Evolutionary conservation across 2,888 invertebrate genomes (phyloP).

Genomic region (Chouioia cunea): DNA sequence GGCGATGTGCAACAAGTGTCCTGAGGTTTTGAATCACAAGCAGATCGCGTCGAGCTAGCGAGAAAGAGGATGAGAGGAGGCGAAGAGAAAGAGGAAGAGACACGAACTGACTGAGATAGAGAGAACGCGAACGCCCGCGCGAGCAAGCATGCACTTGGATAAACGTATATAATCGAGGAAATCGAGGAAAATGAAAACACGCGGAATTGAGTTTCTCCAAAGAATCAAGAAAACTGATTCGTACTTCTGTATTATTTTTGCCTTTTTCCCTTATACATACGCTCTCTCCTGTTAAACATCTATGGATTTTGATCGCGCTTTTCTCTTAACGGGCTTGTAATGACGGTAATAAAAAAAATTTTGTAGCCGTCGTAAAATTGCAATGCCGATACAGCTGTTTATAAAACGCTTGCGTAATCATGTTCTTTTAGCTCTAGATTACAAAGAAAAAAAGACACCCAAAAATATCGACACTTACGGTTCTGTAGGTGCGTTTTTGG

Average conservation of each 20-base stretch:
- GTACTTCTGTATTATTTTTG: background rate
- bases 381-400: too few species aligned
- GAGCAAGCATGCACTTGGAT: constrained; percentile 29
- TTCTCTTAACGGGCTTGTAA: background rate
- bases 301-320: background rate
- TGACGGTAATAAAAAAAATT: background rate
- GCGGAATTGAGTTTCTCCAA: constrained; percentile 24
- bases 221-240: constrained; percentile 41
- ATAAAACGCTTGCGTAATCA: too few species aligned
- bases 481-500: constrained; percentile 95
- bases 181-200: constrained; percentile 38
- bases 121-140: too few species aligned
- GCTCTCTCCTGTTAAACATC: background rate
- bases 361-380: background rate
- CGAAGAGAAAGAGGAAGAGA: constrained; percentile 43
- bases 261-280: background rate
- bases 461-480: constrained; percentile 86
- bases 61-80: constrained; percentile 49
- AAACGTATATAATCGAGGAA: too few species aligned
- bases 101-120: constrained; percentile 43
- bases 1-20: constrained; percentile 68
- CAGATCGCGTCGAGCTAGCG: constrained; percentile 63
- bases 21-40: constrained; percentile 70
- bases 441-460: too few species aligned
- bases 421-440: constrained; percentile 27